Evolutionary conservation across 2,888 invertebrate genomes (phyloP).

Genomic region (Orthonychiurus folsomi): DNA sequence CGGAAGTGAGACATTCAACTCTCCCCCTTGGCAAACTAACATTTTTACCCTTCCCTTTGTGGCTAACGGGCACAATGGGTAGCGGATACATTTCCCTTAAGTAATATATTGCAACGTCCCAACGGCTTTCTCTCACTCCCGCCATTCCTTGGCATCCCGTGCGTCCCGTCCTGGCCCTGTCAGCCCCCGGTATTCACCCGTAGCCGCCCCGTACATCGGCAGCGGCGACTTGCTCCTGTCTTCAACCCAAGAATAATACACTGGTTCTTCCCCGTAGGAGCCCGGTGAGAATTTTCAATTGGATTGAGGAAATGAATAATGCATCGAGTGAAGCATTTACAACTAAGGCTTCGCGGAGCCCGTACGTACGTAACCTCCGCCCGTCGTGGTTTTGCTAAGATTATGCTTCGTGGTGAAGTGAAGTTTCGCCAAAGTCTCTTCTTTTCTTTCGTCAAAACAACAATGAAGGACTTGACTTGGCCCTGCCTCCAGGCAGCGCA

Average conservation of each 20-base stretch:
- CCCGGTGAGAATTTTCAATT: not conserved
- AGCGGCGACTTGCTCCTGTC: too few species aligned
- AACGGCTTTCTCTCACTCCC: not conserved
- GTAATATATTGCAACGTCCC: not conserved
- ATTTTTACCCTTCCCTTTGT: not conserved
- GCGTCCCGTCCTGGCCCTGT: not conserved
- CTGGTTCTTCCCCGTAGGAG: not conserved
- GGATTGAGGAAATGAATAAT: conserved; percentile 1
- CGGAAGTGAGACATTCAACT: conserved; percentile 1
- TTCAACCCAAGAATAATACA: too few species aligned
- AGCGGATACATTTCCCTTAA: not conserved
- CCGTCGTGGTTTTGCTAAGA: not conserved
- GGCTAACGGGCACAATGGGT: not conserved
- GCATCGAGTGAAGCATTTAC: conserved; percentile 1
- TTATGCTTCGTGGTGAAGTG: not conserved
- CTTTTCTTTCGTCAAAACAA: not conserved
- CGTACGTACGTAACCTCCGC: not conserved
- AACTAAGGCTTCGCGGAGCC: not conserved
- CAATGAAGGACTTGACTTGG: not conserved
- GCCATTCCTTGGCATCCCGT: not conserved
- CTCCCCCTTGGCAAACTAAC: not conserved
- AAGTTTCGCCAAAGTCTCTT: not conserved
- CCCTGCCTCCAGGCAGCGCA: not conserved
- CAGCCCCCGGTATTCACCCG: too few species aligned
- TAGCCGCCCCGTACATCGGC: too few species aligned